Evolutionary conservation across 1,140 invertebrate species (phyloP), one percentile per base, ranked within the genome.

Genomic region (Heliothis subflexa): DNA sequence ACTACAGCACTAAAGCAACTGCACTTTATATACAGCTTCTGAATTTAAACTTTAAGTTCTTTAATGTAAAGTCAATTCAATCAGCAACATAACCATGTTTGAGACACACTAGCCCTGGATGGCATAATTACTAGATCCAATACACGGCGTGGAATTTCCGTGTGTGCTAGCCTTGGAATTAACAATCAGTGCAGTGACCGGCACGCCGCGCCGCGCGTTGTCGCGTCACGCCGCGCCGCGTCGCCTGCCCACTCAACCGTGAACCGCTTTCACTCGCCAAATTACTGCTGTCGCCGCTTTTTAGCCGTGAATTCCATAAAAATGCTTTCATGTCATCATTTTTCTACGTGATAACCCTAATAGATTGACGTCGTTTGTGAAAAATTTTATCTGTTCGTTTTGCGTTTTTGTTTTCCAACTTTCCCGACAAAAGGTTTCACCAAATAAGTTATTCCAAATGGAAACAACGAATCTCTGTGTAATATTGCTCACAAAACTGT

Each of bases 221-320:
- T 16, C 45, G 45, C 55, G 55, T 13, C 21, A 14, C 33, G 18
- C 33, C 33, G 14, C 4, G 33, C 40, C 52, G 33, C 28, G 13
- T 10, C 71, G 55, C 45, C 28, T 12, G 47, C 55, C 4, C 80
- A 66, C 52, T 78, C 80, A 75, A 7, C 62, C 77, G 72, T 55
- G 33, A 59, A 73, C 25, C 47, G 59, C 59, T 71, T 76, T 76
- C 52, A 76, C 79, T 68, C 77, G 71, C 64, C 72, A 81, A 78
- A 81, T 78, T 75, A 78, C 76, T 40, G 57, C 49, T 45, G 70
- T 78, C 62, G 54, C 33, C 75, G 18, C 68, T 68, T 71, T 74
- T 74, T n/a, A 74, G 16, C 45, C 28, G 14, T n/a, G 70, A 73
- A 40, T 74, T 25, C 55, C 55, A 50, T 72, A 57, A 72, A 72